A percentile compares a stretch with the other conserved stretches of the same genome.
Conservation (phyloP, 1,140 invertebrate genomes). For the Contarinia nasturtii region DNA sequence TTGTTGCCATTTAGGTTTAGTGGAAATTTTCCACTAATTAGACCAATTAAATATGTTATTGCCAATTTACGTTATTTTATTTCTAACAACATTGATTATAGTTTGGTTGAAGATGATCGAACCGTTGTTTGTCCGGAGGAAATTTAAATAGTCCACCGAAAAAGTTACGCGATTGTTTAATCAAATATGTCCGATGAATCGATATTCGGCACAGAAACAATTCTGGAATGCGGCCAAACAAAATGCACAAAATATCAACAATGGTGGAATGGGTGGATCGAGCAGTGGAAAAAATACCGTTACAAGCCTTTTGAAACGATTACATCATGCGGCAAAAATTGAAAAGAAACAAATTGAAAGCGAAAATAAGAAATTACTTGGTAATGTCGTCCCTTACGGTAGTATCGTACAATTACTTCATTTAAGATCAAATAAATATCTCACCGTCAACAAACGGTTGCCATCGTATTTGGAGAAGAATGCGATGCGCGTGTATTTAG, state of each 20-base stretch:
- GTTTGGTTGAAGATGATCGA: conserved; percentile 91
- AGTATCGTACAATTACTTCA: conserved; percentile 91
- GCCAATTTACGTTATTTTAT: conserved; percentile 1
- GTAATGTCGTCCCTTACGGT: conserved; percentile 85
- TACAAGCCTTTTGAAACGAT: conserved; percentile 78
- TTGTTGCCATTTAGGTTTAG: too few species aligned
- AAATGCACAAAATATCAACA: conserved; percentile 27
- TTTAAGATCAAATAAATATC: conserved; percentile 96
- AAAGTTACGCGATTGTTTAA: conserved; percentile 96
- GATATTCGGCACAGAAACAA: conserved; percentile 98
- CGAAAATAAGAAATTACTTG: conserved; percentile 88
- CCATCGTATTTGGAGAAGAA: conserved; percentile 95
- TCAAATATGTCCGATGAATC: conserved; percentile 97
- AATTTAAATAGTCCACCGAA: conserved; percentile 88
- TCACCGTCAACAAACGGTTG: conserved; percentile 94
- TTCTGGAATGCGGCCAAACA: conserved; percentile 98
- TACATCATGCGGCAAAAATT: conserved; percentile 93
- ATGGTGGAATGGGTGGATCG: too few species aligned
- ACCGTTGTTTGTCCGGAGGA: conserved; percentile 88
- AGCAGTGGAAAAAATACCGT: conserved; percentile 49
- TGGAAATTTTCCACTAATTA: background rate
- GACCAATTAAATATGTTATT: background rate
- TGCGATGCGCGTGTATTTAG: conserved; percentile 94
- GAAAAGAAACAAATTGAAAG: conserved; percentile 96
- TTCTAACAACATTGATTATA: conserved; percentile 19